These are phyloP conservation scores for Acronicta leporina DNA, from an alignment of 2,888 invertebrate genomes.

Conservation along the genomic window DNA sequence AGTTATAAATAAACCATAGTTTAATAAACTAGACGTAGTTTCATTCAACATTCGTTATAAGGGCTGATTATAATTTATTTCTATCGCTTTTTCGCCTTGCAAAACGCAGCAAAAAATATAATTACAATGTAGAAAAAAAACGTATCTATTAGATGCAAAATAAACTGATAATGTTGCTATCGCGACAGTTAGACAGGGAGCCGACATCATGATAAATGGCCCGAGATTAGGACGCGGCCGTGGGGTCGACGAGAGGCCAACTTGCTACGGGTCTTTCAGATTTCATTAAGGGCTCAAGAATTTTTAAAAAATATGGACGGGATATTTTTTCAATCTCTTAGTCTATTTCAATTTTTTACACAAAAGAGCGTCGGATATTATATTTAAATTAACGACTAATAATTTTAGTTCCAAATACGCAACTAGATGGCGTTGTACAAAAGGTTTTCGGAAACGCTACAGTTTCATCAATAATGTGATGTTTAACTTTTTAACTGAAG, in stretches of 20 bases:
- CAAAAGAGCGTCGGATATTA: no score
- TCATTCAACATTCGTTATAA: no score
- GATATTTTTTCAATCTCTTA: conserved; percentile 7
- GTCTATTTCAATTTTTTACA: background rate
- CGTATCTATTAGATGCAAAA: conserved; percentile 46
- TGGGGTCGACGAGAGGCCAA: conserved; percentile 31
- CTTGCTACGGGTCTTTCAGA: conserved; percentile 42
- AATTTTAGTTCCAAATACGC: no score
- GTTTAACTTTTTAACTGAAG: no score
- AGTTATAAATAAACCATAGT: no score
- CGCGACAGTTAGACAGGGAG: conserved; percentile 44
- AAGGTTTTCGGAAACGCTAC: no score
- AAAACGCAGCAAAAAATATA: conserved; percentile 10
- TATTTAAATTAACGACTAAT: no score
- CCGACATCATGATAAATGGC: conserved; percentile 56
- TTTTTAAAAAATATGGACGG: conserved; percentile 35
- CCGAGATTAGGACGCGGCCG: conserved; percentile 44
- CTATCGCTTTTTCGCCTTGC: background rate
- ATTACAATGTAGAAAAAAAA: conserved; percentile 12
- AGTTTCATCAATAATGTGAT: no score
- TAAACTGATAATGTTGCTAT: conserved; percentile 54
- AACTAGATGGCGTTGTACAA: no score
- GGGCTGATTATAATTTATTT: no score
- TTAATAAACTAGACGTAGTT: no score
- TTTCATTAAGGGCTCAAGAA: conserved; percentile 45